These are phyloP conservation scores for Drosophila pectinifera DNA, from an alignment of 1,140 invertebrate species.

Conservation along the genomic window DNA sequence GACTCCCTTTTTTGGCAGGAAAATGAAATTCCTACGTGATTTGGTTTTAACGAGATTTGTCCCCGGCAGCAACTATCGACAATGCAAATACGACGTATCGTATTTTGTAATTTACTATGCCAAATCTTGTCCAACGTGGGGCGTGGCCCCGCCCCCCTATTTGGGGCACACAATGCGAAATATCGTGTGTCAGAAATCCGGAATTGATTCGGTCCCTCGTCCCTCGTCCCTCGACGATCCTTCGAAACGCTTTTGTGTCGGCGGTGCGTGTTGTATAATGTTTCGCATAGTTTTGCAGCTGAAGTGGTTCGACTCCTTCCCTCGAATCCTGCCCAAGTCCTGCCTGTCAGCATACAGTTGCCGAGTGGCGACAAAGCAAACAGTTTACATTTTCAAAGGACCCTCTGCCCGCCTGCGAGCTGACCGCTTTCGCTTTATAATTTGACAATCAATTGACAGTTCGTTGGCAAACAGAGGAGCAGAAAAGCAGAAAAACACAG, in stretches of 20 bases:
- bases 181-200: slow-evolving; percentile 73
- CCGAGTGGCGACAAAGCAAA: slow-evolving; percentile 68
- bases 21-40: slow-evolving; percentile 70
- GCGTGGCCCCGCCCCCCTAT: slow-evolving; percentile 39
- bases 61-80: slow-evolving; percentile 70
- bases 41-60: slow-evolving; percentile 77
- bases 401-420: slow-evolving; percentile 37
- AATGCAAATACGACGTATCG: slow-evolving; percentile 70
- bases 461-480: slow-evolving; percentile 70
- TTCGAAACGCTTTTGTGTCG: slow-evolving; percentile 24
- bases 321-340: not conserved
- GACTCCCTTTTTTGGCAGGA: slow-evolving; percentile 38
- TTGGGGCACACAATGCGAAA: slow-evolving; percentile 54
- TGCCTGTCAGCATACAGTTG: slow-evolving; percentile 49
- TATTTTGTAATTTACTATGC: slow-evolving; percentile 62
- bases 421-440: slow-evolving; percentile 71
- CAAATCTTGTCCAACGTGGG: slow-evolving; percentile 54
- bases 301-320: slow-evolving; percentile 55
- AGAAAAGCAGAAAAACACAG: slow-evolving; percentile 33
- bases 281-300: slow-evolving; percentile 75
- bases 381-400: slow-evolving; percentile 73
- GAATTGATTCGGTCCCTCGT: slow-evolving; percentile 45
- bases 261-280: slow-evolving; percentile 71
- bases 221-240: slow-evolving; percentile 19
- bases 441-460: slow-evolving; percentile 83